These are phyloP conservation scores for Orthonevra nobilis DNA, from an alignment of 2,888 invertebrate species.

Conservation along the genomic window DNA sequence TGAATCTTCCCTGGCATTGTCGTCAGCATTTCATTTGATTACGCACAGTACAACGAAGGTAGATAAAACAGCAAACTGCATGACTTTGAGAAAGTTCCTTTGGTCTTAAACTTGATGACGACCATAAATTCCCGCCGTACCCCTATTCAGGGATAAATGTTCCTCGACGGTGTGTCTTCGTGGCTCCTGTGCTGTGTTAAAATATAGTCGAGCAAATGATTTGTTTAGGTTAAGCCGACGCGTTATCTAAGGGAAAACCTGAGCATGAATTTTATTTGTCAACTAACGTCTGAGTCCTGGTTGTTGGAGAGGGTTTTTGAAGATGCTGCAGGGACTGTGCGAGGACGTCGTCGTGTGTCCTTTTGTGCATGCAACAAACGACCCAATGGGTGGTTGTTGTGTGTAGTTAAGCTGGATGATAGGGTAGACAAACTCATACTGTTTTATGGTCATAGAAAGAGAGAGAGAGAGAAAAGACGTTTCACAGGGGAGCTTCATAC, in stretches of 20 bases:
- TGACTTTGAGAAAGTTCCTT: slow-evolving; percentile 12
- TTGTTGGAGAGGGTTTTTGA: too few relatives aligned
- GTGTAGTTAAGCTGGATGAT: slow-evolving; percentile 10
- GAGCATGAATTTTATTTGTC: neutral
- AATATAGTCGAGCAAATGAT: slow-evolving; percentile 32
- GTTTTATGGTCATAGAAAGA: too few relatives aligned
- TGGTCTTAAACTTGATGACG: slow-evolving; percentile 21
- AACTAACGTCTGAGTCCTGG: too few relatives aligned
- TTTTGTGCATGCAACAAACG: slow-evolving; percentile 42
- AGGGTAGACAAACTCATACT: too few relatives aligned
- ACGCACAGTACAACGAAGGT: too few relatives aligned
- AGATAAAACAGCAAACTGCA: slow-evolving; percentile 8
- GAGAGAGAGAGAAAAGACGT: slow-evolving; percentile 3
- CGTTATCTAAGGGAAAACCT: slow-evolving; percentile 10
- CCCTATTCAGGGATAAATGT: slow-evolving; percentile 4
- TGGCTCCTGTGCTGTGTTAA: slow-evolving; percentile 14
- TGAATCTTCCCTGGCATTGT: too few relatives aligned
- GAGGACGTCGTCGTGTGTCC: neutral
- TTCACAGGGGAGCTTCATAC: neutral
- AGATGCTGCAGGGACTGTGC: too few relatives aligned
- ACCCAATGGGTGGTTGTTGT: neutral
- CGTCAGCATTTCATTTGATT: too few relatives aligned
- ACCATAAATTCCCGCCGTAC: slow-evolving; percentile 25
- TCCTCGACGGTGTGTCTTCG: neutral
- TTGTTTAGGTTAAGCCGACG: slow-evolving; percentile 27